phyloP scores from a whole-genome alignment of 2,113 vertebrate species.

The Procavia capensis region DNA sequence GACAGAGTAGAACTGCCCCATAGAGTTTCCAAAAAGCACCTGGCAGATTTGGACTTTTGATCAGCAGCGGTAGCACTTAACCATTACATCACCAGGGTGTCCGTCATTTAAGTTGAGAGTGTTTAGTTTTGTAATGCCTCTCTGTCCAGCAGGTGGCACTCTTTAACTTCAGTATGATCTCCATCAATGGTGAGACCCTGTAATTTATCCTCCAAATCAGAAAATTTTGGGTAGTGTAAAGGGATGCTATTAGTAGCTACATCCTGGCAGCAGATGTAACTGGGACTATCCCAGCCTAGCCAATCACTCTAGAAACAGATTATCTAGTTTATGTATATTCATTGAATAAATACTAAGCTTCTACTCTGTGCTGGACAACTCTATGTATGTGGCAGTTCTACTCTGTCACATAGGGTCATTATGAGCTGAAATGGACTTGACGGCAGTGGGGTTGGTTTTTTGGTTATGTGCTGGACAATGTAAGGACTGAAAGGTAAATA shows the following conservation, averaged over 20 bases:
- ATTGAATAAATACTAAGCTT: not conserved
- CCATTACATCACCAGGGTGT: too few species aligned
- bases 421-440: too few species aligned
- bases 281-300: not conserved
- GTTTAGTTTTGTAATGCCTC: not conserved
- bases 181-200: not conserved
- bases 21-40: too few species aligned
- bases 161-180: slow-evolving; percentile 20
- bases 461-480: not conserved
- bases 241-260: not conserved
- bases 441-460: too few species aligned
- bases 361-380: not conserved
- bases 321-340: not conserved
- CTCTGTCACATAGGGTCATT: too few species aligned
- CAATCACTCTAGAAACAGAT: not conserved
- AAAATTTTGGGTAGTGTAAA: not conserved
- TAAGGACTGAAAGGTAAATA: not conserved
- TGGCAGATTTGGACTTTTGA: too few species aligned
- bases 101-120: not conserved
- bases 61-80: too few species aligned
- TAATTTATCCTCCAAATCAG: not conserved
- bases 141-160: slow-evolving; percentile 68
- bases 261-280: not conserved
- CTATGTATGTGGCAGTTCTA: too few species aligned
- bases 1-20: too few species aligned